A percentile compares a stretch with the other conserved stretches of the same genome.
Conservation (phyloP, 2,888 invertebrate species). For the Lymantria monacha region DNA sequence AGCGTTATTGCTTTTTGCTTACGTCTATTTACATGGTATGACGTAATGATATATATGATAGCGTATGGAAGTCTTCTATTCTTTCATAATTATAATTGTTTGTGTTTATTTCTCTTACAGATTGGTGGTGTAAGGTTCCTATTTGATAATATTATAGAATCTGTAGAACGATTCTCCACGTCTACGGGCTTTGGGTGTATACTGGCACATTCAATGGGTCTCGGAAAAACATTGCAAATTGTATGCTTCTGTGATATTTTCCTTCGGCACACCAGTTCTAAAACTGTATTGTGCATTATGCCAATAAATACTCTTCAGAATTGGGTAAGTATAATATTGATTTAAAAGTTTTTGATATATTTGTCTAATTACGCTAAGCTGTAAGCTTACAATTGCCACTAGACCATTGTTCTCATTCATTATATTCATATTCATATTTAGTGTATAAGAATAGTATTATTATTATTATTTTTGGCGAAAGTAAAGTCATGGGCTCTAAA, state of each 20-base stretch:
- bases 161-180: conserved; percentile 91
- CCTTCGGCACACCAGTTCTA: conserved; percentile 93
- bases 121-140: conserved; percentile 97
- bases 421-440: too few species aligned
- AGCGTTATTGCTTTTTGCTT: too few species aligned
- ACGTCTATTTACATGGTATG: too few species aligned
- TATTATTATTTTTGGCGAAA: too few species aligned
- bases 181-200: conserved; percentile 98
- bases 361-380: not conserved
- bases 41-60: too few species aligned
- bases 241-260: conserved; percentile 98
- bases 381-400: too few species aligned
- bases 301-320: conserved; percentile 99
- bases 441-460: too few species aligned
- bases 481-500: too few species aligned
- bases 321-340: conserved; percentile 85
- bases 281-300: conserved; percentile 96
- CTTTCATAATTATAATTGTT: not conserved
- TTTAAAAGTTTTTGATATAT: not conserved
- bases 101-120: conserved; percentile 58
- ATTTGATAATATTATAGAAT: conserved; percentile 98
- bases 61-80: not conserved
- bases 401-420: too few species aligned
- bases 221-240: conserved; percentile 98
- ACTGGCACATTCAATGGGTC: conserved; percentile 98